Evolutionary conservation across 2,888 invertebrate genomes (phyloP).

Genomic region (Cheiracanthium punctorium): DNA sequence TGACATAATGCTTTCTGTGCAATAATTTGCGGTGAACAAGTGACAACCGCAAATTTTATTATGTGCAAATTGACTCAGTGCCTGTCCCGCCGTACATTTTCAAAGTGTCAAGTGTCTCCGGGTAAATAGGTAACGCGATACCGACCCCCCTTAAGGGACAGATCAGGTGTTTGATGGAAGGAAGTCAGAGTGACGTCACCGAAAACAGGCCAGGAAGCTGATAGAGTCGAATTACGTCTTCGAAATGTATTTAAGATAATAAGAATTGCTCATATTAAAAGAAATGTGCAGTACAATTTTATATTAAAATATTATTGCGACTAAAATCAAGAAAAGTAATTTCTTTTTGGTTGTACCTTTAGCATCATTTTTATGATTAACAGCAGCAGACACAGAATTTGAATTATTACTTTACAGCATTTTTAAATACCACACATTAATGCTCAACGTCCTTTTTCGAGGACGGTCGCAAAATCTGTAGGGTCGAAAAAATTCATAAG

Average conservation of each 20-base stretch:
- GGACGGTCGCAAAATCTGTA: too few relatives aligned
- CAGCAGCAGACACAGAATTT: too few relatives aligned
- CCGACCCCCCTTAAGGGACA: neutral
- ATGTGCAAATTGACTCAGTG: conserved; percentile 48
- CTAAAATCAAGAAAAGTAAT: too few relatives aligned
- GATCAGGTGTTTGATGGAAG: conserved; percentile 56
- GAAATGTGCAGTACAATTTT: too few relatives aligned
- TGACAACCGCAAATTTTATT: conserved; percentile 58
- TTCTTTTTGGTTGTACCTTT: too few relatives aligned
- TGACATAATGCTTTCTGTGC: neutral
- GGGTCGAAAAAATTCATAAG: too few relatives aligned
- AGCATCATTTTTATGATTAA: too few relatives aligned
- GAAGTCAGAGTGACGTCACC: conserved; percentile 52
- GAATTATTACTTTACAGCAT: too few relatives aligned
- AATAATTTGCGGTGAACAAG: conserved; percentile 30
- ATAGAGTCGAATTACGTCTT: conserved; percentile 32
- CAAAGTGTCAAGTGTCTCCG: conserved; percentile 22
- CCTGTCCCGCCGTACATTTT: neutral
- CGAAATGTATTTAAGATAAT: neutral
- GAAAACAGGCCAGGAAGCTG: conserved; percentile 22
- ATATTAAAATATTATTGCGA: too few relatives aligned
- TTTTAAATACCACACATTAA: too few relatives aligned
- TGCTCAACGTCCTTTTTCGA: too few relatives aligned
- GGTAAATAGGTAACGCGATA: conserved; percentile 47
- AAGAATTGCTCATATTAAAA: too few relatives aligned